These are phyloP conservation scores for Phortica magna DNA, from an alignment of 2,888 invertebrate species.

Conservation along the genomic window DNA sequence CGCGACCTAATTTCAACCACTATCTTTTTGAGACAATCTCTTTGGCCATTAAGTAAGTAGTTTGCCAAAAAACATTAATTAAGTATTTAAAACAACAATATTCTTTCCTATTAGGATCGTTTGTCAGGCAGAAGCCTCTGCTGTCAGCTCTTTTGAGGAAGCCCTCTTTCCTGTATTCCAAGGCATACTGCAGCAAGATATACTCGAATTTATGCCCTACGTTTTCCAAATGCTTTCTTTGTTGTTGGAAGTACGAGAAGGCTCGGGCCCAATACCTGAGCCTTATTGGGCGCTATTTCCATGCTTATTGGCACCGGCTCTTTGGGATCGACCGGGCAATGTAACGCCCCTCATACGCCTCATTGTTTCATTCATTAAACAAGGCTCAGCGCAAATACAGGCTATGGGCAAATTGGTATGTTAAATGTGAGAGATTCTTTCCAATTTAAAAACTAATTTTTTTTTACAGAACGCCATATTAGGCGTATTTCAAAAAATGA, in stretches of 20 bases:
- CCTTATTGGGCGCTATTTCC: slow-evolving; percentile 94
- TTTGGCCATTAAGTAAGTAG: slow-evolving; percentile 87
- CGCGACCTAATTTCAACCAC: slow-evolving; percentile 98
- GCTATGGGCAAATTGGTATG: slow-evolving; percentile 85
- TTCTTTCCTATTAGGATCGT: slow-evolving; percentile 82
- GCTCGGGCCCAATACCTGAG: slow-evolving; percentile 82
- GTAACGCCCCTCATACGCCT: slow-evolving; percentile 95
- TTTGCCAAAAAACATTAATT: neutral
- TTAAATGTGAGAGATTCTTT: slow-evolving; percentile 37
- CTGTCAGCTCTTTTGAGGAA: slow-evolving; percentile 93
- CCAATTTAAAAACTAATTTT: neutral
- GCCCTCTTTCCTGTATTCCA: slow-evolving; percentile 97
- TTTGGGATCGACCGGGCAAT: slow-evolving; percentile 97
- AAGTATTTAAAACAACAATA: neutral
- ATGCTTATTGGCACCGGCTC: slow-evolving; percentile 90
- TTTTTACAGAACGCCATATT: slow-evolving; percentile 85
- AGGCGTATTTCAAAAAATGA: slow-evolving; percentile 97
- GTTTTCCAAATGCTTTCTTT: slow-evolving; percentile 98
- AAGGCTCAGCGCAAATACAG: slow-evolving; percentile 84
- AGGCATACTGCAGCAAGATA: slow-evolving; percentile 94
- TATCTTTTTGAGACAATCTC: slow-evolving; percentile 97
- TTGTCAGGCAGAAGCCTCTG: slow-evolving; percentile 87
- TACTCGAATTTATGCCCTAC: slow-evolving; percentile 97
- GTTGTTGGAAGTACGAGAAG: slow-evolving; percentile 86
- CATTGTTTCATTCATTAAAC: slow-evolving; percentile 90